A percentile compares a stretch with the other conserved stretches of the same genome.
phyloP scores from a whole-genome alignment of 2,888 invertebrate species.

The Diarsia mendica region DNA sequence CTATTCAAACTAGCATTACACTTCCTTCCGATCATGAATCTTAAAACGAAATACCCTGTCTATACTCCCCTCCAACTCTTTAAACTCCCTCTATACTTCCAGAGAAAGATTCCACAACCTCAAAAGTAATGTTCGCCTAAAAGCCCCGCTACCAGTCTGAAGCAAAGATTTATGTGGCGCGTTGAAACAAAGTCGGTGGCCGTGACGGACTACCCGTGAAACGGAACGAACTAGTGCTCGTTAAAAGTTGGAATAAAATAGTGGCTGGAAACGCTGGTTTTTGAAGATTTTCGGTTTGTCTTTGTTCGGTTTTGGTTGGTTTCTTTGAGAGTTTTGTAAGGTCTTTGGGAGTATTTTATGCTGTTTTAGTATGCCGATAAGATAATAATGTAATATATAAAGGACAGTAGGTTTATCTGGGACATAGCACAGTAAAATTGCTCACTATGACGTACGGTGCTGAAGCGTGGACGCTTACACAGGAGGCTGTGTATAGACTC shows the following conservation, averaged over 20 bases:
- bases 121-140: constrained; percentile 62
- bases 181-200: constrained; percentile 63
- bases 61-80: constrained; percentile 32
- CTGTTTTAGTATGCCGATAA: not conserved
- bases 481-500: no score
- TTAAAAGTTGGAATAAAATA: constrained; percentile 69
- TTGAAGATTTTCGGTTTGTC: constrained; percentile 48
- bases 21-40: constrained; percentile 19
- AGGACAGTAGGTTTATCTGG: no score
- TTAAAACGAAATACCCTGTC: constrained; percentile 11
- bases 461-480: no score
- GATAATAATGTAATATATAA: not conserved
- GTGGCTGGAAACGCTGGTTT: constrained; percentile 61
- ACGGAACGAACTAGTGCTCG: constrained; percentile 69
- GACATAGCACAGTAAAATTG: no score
- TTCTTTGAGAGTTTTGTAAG: not conserved
- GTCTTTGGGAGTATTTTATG: not conserved
- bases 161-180: constrained; percentile 70
- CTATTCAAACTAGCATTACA: not conserved
- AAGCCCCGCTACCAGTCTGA: constrained; percentile 61
- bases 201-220: constrained; percentile 69
- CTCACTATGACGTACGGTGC: no score
- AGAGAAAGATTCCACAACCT: constrained; percentile 55
- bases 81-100: constrained; percentile 39
- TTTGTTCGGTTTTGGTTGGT: constrained; percentile 11